phyloP scores from a whole-genome alignment of 2,113 vertebrate species.

The Oophaga pumilio region DNA sequence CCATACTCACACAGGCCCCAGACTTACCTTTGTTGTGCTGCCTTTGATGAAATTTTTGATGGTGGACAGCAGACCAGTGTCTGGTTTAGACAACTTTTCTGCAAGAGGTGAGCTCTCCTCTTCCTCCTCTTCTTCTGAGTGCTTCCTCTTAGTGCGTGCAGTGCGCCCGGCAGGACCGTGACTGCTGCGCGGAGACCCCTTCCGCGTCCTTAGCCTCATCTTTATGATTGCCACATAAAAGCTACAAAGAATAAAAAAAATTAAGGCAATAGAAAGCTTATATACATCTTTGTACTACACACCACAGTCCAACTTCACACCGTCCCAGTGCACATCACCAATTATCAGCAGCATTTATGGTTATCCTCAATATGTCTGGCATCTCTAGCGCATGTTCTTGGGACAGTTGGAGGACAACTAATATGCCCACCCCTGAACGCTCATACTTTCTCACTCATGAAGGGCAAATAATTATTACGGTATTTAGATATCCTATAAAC shows the following conservation, averaged over 20 bases:
- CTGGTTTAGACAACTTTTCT: constrained; percentile 76
- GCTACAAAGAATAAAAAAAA: constrained; percentile 9
- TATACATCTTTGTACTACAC: too few relatives aligned
- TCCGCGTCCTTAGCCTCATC: constrained; percentile 99
- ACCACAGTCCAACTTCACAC: too few relatives aligned
- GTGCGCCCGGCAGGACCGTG: constrained; percentile 77
- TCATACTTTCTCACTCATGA: too few relatives aligned
- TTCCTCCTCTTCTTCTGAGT: constrained; percentile 76
- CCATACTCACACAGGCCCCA: not conserved
- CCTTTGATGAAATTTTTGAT: constrained; percentile 84
- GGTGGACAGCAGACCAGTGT: constrained; percentile 77
- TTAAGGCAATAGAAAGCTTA: not conserved
- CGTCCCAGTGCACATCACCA: too few relatives aligned
- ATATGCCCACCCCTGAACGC: too few relatives aligned
- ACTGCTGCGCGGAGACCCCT: constrained; percentile 90
- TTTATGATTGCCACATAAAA: constrained; percentile 67
- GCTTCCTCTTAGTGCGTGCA: constrained; percentile 88
- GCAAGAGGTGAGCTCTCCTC: constrained; percentile 73
- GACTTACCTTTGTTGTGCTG: constrained; percentile 77
- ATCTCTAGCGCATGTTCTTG: too few relatives aligned
- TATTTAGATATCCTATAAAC: too few relatives aligned
- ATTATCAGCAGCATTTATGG: too few relatives aligned
- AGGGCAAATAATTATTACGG: too few relatives aligned
- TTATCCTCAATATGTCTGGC: too few relatives aligned
- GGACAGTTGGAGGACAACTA: too few relatives aligned